phyloP scores from a whole-genome alignment of 2,797 vertebrate genomes.

The Gorsachius magnificus region DNA sequence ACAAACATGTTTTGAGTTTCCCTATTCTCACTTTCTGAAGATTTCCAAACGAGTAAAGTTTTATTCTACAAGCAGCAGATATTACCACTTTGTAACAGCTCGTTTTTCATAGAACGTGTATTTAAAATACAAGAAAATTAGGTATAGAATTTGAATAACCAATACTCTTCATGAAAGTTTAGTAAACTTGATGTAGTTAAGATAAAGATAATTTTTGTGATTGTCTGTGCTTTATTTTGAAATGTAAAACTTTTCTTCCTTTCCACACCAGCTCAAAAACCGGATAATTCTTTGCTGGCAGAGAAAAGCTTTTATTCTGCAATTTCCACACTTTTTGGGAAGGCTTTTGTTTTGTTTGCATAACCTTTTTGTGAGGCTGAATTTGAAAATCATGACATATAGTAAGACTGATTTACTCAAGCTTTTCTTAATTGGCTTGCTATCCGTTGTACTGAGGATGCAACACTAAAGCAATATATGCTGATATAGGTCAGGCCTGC shows the following conservation, averaged over 20 bases:
- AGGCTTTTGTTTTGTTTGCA: background rate
- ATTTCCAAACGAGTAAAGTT: background rate
- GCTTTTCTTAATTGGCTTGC: background rate
- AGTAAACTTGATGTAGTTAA: background rate
- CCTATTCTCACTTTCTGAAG: background rate
- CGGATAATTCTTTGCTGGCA: background rate
- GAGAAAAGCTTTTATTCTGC: background rate
- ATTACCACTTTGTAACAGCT: background rate
- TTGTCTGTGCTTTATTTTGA: background rate
- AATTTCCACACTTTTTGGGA: background rate
- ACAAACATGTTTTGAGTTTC: background rate
- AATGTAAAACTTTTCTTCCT: background rate
- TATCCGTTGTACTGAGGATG: background rate
- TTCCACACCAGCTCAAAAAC: background rate
- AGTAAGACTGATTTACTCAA: background rate
- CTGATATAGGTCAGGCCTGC: background rate
- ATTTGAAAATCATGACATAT: fast-evolving
- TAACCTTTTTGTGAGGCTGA: background rate
- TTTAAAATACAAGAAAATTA: background rate
- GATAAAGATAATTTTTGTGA: background rate
- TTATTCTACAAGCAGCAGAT: background rate
- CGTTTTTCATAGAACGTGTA: background rate
- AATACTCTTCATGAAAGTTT: background rate
- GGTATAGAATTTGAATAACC: background rate
- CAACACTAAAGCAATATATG: background rate